These are phyloP conservation scores for Platichthys flesus DNA, from an alignment of 2,113 vertebrate species.

Conservation along the genomic window DNA sequence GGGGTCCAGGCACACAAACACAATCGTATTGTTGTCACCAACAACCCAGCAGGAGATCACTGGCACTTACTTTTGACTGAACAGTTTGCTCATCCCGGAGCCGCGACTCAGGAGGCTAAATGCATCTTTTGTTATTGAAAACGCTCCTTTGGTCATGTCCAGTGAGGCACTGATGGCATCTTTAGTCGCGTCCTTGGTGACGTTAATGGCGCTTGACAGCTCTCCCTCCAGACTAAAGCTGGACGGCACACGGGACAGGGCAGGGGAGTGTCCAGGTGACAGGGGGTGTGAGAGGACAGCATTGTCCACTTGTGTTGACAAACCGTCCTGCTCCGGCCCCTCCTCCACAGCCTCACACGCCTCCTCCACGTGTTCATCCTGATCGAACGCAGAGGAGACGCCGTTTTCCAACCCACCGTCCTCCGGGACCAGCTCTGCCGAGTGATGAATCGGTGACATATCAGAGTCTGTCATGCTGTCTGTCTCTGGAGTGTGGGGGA, in stretches of 20 bases:
- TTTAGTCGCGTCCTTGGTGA: conserved; percentile 93
- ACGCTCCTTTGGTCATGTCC: conserved; percentile 95
- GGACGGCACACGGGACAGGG: conserved; percentile 73
- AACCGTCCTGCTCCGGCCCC: conserved; percentile 23
- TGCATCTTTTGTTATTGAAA: conserved; percentile 93
- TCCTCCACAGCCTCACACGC: conserved; percentile 88
- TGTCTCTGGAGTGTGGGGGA: conserved; percentile 85
- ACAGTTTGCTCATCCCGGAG: conserved; percentile 92
- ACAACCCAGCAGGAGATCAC: conserved; percentile 32
- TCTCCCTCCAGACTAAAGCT: conserved; percentile 90
- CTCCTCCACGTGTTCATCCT: conserved; percentile 85
- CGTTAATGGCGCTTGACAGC: conserved; percentile 88
- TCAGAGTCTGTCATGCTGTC: conserved; percentile 93
- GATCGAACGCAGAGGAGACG: conserved; percentile 30
- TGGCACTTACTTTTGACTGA: conserved; percentile 85
- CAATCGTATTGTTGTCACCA: conserved; percentile 10
- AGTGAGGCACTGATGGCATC: conserved; percentile 91
- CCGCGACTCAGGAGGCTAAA: conserved; percentile 90
- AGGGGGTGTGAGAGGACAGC: conserved; percentile 57
- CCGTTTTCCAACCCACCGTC: conserved; percentile 75
- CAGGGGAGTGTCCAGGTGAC: conserved; percentile 60
- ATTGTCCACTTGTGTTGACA: conserved; percentile 4
- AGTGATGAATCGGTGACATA: conserved; percentile 73
- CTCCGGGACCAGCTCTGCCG: conserved; percentile 59
- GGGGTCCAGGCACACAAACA: conserved; percentile 25